Conservation (phyloP, 2,797 vertebrate genomes). For the Myioborus miniatus region DNA sequence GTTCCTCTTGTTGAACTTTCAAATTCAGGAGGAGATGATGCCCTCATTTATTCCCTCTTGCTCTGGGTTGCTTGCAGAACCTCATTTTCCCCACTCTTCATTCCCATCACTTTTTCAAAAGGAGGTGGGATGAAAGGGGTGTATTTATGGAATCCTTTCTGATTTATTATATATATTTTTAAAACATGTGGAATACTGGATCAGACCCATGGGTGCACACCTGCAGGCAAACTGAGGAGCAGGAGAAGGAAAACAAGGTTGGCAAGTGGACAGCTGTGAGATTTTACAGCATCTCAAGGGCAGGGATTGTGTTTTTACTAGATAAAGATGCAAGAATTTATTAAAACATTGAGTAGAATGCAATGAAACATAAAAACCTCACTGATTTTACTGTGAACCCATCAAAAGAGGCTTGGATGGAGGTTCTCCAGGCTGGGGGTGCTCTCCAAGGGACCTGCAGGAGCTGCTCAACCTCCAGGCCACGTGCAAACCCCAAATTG, state of each 20-base stretch:
- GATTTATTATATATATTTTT: neutral
- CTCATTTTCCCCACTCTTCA: neutral
- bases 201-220: neutral
- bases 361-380: neutral
- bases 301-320: neutral
- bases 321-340: neutral
- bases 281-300: neutral
- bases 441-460: neutral
- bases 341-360: neutral
- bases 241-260: neutral
- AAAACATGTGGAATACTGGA: neutral
- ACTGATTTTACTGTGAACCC: neutral
- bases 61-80: neutral
- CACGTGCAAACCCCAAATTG: rapidly evolving
- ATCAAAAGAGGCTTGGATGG: neutral
- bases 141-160: neutral
- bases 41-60: neutral
- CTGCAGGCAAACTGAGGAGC: neutral
- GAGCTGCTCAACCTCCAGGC: neutral
- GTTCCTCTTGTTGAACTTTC: slow-evolving; percentile 1
- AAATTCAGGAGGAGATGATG: neutral
- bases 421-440: neutral
- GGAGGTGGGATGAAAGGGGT: neutral
- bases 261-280: neutral
- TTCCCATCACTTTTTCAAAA: neutral